phyloP scores from a whole-genome alignment of 2,888 invertebrate genomes.

The Crocallis elinguaria region DNA sequence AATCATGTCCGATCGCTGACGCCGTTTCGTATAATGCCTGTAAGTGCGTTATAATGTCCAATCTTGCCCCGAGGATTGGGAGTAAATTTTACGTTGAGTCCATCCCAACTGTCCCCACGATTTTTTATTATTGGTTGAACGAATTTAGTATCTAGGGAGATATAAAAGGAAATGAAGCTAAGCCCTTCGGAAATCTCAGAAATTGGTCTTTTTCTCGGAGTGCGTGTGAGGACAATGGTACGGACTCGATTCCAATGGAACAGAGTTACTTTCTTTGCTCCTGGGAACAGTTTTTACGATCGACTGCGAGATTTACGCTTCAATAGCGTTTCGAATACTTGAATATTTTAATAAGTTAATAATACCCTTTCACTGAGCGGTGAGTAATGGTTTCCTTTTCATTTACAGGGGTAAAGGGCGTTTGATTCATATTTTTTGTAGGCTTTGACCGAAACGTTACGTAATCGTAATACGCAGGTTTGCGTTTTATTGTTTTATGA shows the following conservation, averaged over 20 bases:
- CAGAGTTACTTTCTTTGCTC: constrained; percentile 69
- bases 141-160: constrained; percentile 84
- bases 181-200: constrained; percentile 84
- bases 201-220: constrained; percentile 79
- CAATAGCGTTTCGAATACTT: constrained; percentile 65
- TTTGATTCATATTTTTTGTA: constrained; percentile 34
- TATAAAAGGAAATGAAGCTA: constrained; percentile 84
- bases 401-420: constrained; percentile 47
- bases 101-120: constrained; percentile 74
- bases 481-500: constrained; percentile 23
- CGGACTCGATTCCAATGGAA: constrained; percentile 70
- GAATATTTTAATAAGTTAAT: constrained; percentile 70
- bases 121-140: constrained; percentile 83
- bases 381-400: constrained; percentile 55
- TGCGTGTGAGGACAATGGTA: constrained; percentile 80
- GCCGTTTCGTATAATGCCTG: constrained; percentile 42
- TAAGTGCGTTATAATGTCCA: constrained; percentile 69
- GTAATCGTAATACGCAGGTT: constrained; percentile 15
- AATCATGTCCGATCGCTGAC: constrained; percentile 43
- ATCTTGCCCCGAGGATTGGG: constrained; percentile 61
- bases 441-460: constrained; percentile 13
- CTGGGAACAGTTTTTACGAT: constrained; percentile 79
- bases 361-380: constrained; percentile 50
- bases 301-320: constrained; percentile 73
- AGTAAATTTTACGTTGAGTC: constrained; percentile 76